Base-by-base conservation (phyloP, 2,888 invertebrate genomes). In the Stenodera caucasica region DNA sequence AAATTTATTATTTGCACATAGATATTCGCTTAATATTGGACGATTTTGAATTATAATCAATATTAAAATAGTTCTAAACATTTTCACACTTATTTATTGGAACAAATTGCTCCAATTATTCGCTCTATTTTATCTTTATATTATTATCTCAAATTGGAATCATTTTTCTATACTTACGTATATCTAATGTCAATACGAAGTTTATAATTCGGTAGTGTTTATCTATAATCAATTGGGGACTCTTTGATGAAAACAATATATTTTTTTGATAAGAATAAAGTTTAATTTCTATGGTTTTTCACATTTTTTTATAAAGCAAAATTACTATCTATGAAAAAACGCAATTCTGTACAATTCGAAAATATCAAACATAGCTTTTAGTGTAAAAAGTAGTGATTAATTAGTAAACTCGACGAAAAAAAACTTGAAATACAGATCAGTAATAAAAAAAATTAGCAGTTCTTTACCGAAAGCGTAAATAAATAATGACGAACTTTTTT, bases 1-100 rank as follows among this genome's bases (percentile, higher is more conserved):
- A 12, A 52, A 60, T 21, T 64, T 64, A 35, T 4, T 11, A 52
- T 70, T 65, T 15, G 60, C 60, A 61, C 66, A 70, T 37, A 67
- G 29, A 29, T 29, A 15, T 32, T 40, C 40, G 21, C 52, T 12
- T 18, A 30, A 52, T 21, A 29, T 32, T n/a, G 12, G 14, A 11
- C 2, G 18, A 11, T 18, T 32, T 11, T 18, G 30, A 30, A 30
- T 32, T 23, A 12, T 30, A 51, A 52, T 18, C 7, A 52, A 32
- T 9, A 29, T 14, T 4, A 52, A 52, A 26, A 52, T 8, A 15
- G 12, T 23, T 52, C 30, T 29, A 4, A 52, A 29, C 52, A 52
- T 51, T 18, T 32, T 52, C 30, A 2, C 6, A 11, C 18, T 8
- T 2, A 49, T 3, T 29, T 49, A 49, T 49, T 52, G 12, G 4